Evolutionary conservation across 2,113 vertebrate species (phyloP), one percentile per base, ranked within the genome.

Genomic region (Microcebus jonahi): DNA sequence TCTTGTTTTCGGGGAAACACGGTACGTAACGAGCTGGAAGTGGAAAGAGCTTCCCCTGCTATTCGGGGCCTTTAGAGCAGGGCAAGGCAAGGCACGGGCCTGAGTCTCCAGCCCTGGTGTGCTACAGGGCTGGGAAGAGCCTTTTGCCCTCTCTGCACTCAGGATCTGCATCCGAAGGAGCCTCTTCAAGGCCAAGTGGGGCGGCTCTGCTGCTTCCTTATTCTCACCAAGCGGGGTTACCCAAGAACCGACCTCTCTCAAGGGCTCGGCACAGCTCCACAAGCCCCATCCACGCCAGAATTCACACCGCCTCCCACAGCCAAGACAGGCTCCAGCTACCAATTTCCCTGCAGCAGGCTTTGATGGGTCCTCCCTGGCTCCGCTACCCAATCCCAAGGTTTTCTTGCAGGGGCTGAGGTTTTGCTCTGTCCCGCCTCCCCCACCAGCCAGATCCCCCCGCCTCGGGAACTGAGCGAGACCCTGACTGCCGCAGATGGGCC

Each of bases 191-290:
- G 65, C 88, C 77, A 73, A 63, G 25, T 0, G 8, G 70, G 29
- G 67, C 3, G 75, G 63, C 27, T 83, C n/a, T 84, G 36, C 42
- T 53, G 67, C 48, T 42, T 85, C 76, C n/a, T 27, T 31, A 29
- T 84, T 75, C 71, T 83, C 27, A 34, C 53, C 12, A 83, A 67
- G 63, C 55, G 27, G 2, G 20, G 34, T 61, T 73, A 31, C 75
- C 73, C 68, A 90, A 95, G 57, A 68, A 70, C 70, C 15, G 57
- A 76, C n/a, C 29, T 96, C 71, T 88, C 94, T 84, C 83, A 68
- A 39, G n/a, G 53, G 36, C 27, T 67, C 2, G 14, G 61, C 84
- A 9, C 21, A 25, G 55, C 80, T 95, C 50, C 63, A 61, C 70
- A 31, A 29, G 23, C 20, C 8, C 42, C 81, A 79, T 18, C 23